Conservation (phyloP, 2,797 vertebrate species). For the Oophaga sylvatica region DNA sequence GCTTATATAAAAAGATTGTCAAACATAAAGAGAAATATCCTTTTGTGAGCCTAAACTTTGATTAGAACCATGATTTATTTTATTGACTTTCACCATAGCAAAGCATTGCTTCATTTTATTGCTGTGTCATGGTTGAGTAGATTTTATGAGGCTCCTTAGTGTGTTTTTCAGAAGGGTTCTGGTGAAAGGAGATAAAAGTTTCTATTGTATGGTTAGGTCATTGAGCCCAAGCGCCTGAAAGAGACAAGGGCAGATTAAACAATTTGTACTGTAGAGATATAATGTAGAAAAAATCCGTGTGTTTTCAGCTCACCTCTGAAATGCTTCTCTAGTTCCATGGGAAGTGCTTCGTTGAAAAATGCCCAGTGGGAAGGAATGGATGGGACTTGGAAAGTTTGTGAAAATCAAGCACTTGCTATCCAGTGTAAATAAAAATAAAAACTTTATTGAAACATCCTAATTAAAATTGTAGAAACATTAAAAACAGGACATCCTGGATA, state of each 20-base stretch:
- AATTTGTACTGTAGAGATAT: slow-evolving; percentile 5
- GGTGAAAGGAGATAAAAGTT: slow-evolving; percentile 40
- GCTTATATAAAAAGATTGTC: slow-evolving; percentile 14
- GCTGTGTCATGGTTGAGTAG: slow-evolving; percentile 38
- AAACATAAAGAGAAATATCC: slow-evolving; percentile 8
- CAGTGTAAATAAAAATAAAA: too few relatives aligned
- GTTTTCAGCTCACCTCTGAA: too few relatives aligned
- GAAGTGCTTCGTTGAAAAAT: too few relatives aligned
- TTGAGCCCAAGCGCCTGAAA: slow-evolving; percentile 23
- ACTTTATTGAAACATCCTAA: too few relatives aligned
- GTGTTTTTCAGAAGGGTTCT: slow-evolving; percentile 28
- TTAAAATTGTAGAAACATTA: too few relatives aligned
- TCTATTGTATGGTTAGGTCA: slow-evolving; percentile 34
- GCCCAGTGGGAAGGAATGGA: too few relatives aligned
- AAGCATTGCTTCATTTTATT: slow-evolving; percentile 31
- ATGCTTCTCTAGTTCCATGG: too few relatives aligned
- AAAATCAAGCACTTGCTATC: too few relatives aligned
- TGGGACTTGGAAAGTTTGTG: too few relatives aligned
- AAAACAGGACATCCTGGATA: too few relatives aligned
- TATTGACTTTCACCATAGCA: slow-evolving; percentile 42
- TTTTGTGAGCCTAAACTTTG: slow-evolving; percentile 39
- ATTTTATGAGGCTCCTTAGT: slow-evolving; percentile 39
- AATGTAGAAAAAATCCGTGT: neutral
- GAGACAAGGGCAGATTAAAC: slow-evolving; percentile 23
- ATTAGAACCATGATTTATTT: slow-evolving; percentile 39